Percentiles rank a stretch among this genome's conserved stretches.
Conservation (phyloP, 2,113 vertebrate genomes). For the Uria aalge region DNA sequence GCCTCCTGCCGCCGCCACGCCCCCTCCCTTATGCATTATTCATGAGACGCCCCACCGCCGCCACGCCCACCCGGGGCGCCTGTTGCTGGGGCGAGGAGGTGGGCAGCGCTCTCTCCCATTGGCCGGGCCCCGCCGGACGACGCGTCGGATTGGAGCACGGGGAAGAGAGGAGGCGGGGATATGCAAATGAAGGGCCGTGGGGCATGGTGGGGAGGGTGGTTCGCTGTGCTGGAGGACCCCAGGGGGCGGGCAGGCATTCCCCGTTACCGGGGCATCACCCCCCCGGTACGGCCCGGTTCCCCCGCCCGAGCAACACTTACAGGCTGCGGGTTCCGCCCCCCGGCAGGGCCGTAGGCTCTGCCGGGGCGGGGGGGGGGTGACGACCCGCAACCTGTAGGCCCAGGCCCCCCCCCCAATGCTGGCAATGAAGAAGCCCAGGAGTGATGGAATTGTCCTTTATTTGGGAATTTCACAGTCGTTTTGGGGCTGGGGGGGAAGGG, state of each 20-base stretch:
- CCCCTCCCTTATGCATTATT: slow-evolving; percentile 73
- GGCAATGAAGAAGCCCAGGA: fast-evolving
- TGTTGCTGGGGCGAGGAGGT: slow-evolving; percentile 37
- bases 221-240: neutral
- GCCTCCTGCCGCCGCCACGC: slow-evolving; percentile 63
- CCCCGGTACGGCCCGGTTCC: neutral
- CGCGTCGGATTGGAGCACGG: fast-evolving
- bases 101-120: neutral
- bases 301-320: too few species aligned
- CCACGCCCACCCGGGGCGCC: neutral
- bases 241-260: neutral
- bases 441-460: slow-evolving; percentile 41
- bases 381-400: too few species aligned
- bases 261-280: neutral
- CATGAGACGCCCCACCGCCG: slow-evolving; percentile 7
- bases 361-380: too few species aligned
- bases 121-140: fast-evolving
- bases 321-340: neutral
- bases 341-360: neutral
- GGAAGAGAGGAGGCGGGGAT: neutral
- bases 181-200: neutral
- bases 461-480: slow-evolving; percentile 28
- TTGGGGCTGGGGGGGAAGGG: neutral
- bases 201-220: neutral
- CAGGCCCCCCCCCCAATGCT: too few species aligned